Evolutionary conservation across 2,113 vertebrate species (phyloP), one percentile per base, ranked within the genome.

Genomic region (Dromaius novaehollandiae): DNA sequence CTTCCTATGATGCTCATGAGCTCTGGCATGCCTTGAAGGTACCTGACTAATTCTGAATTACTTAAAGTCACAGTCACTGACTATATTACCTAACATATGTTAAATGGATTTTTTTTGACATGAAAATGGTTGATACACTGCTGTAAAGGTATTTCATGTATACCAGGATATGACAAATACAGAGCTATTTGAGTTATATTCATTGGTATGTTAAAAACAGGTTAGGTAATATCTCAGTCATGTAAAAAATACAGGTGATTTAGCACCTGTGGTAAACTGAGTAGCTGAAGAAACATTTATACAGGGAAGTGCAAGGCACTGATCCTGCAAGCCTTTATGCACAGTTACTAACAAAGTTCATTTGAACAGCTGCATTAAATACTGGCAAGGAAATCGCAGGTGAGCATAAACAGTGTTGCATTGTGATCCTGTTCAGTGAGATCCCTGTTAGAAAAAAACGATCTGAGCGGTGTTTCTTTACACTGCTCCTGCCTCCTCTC

Each of bases 21-120:
- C 98, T 98, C 74, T 98, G 98, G 98, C 98, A 98, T 30, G 98
- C 98, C 70, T 97, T 98, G 97, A 98, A 98, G 98, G 98, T 98
- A 98, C 36, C 48, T 44, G 48, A 81, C 44, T 38, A 58, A 84
- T 28, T 51, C 48, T 64, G 36, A 86, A 78, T 42, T 81, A 24
- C 42, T 74, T 87, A 55, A 26, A 85, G 30, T 16, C 9, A 2
- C 9, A 70, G 28, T 61, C 60, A 58, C 42, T 94, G 55, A 81
- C 86, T 80, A 50, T 9, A 73, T 13, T 58, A 87, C 18, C 46
- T 53, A 76, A 89, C 5, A 26, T 20, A 70, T 0, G 0, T 58
- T 42, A 17, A 34, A 61, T 4, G 30, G 0, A 6, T 53, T n/a
- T 80, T 61, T 38, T 90, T 93, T 82, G 1, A 79, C 20, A 90